Evolutionary conservation across 2,113 vertebrate species (phyloP), one percentile per base, ranked within the genome.

Genomic region (Suncus etruscus): DNA sequence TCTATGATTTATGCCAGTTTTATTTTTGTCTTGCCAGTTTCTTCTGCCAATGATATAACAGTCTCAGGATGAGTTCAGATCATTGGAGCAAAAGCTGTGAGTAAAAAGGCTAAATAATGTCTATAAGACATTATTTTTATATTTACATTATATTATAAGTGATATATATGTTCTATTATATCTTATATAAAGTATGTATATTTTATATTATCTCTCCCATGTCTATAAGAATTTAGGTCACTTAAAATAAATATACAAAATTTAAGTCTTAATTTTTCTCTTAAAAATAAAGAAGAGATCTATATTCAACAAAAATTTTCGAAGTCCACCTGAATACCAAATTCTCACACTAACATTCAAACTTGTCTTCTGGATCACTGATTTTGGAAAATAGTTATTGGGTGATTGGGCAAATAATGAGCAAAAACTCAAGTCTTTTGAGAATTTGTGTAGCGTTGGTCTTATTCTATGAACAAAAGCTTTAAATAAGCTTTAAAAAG

Each of bases 281-380:
- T 81, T 66, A 47, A 72, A 85, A 86, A 72, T 51, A 91, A 85
- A 16, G 58, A 31, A 63, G 15, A 75, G 8, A 0, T 14, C 27
- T 72, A 1, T 65, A 39, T 76, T 1, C 24, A 91, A 75, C 45
- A 81, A n/a, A 31, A 84, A 65, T 88, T 84, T 84, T 93, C 14
- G 48, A 14, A 58, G 31, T 83, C 5, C 5, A 18, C 20, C 45
- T 84, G 75, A 32, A 77, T 3, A 11, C 25, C n/a, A 20, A 18
- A 91, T 47, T 85, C 31, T 91, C 32, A 88, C 69, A 27, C 18
- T 54, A n/a, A 88, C 14, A 31, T 82, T 82, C 47, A 81, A 31
- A 81, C 10, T 80, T 15, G 27, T 87, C 63, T 86, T 47, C 50
- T 58, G 22, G 61, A 75, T 63, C 32, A 31, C 1, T 85, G 70